A percentile compares a stretch with the other conserved stretches of the same genome.
phyloP scores from a whole-genome alignment of 2,888 invertebrate genomes.

The Pasiphila rectangulata region DNA sequence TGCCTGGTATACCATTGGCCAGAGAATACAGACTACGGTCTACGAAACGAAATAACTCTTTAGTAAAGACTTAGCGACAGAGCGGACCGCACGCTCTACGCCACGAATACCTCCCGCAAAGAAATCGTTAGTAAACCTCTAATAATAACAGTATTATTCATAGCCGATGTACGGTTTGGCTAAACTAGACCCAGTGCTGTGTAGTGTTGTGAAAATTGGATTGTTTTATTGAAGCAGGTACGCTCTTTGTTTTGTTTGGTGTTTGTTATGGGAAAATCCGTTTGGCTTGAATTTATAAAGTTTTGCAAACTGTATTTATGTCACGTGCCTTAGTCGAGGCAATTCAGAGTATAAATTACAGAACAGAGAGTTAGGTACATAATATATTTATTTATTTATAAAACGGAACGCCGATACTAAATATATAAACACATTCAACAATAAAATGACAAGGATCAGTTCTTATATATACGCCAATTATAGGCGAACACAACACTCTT shows the following conservation, averaged over 20 bases:
- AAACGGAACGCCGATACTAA: too few relatives aligned
- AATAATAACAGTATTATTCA: conserved; percentile 52
- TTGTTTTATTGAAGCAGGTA: conserved; percentile 30
- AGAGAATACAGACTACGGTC: neutral
- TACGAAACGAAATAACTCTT: neutral
- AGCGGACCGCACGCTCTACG: conserved; percentile 37
- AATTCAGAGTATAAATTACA: too few relatives aligned
- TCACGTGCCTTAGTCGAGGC: too few relatives aligned
- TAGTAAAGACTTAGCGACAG: conserved; percentile 22
- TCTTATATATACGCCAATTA: too few relatives aligned
- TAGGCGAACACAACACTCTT: too few relatives aligned
- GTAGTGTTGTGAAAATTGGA: conserved; percentile 31
- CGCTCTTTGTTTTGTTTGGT: conserved; percentile 22
- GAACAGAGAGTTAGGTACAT: neutral
- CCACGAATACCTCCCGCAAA: conserved; percentile 49
- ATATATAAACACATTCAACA: too few relatives aligned
- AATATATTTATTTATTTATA: too few relatives aligned
- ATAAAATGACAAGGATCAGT: too few relatives aligned
- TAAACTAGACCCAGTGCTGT: conserved; percentile 15
- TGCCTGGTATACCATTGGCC: conserved; percentile 1
- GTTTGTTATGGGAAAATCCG: conserved; percentile 19
- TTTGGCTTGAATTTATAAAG: conserved; percentile 5
- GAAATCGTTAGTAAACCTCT: conserved; percentile 44
- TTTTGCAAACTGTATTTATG: neutral
- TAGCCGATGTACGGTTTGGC: conserved; percentile 8